A percentile compares a stretch with the other conserved stretches of the same genome.
Conservation (phyloP, 2,113 vertebrate species). For the Podocnemis expansa region DNA sequence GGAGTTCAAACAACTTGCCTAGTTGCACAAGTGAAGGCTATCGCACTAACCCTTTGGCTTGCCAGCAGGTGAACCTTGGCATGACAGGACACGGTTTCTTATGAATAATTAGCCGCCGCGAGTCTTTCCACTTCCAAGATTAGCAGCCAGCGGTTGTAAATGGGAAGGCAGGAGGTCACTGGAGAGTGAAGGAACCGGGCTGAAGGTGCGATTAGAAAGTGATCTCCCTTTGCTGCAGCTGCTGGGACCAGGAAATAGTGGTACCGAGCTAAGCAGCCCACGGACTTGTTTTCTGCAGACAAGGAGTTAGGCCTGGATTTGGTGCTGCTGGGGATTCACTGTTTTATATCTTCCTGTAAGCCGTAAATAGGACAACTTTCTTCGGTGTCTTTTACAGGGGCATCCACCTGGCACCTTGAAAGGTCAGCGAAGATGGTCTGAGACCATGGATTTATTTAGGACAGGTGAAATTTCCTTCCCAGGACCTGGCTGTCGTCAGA, state of each 20-base stretch:
- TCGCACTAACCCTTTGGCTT: not conserved
- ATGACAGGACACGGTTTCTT: not conserved
- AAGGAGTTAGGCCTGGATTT: not conserved
- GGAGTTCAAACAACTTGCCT: not conserved
- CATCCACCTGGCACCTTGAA: not conserved
- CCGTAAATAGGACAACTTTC: not conserved
- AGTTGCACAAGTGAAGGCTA: not conserved
- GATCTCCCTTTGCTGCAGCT: not conserved
- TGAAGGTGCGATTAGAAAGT: not conserved
- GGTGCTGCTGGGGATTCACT: not conserved
- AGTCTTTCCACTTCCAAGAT: not conserved
- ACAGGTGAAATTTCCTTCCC: no score
- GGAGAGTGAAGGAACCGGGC: not conserved
- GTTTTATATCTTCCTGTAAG: not conserved
- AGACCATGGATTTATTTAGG: not conserved
- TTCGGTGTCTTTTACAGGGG: not conserved
- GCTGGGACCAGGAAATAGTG: not conserved
- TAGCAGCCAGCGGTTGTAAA: not conserved
- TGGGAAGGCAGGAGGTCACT: accelerated
- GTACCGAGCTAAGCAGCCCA: not conserved
- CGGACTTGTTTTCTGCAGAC: not conserved
- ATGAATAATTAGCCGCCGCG: not conserved
- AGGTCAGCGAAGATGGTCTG: not conserved
- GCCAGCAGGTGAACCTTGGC: not conserved
- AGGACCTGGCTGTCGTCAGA: no score